These are phyloP conservation scores for Actenoides lindsayi DNA, from an alignment of 2,113 vertebrate genomes.

Conservation along the genomic window DNA sequence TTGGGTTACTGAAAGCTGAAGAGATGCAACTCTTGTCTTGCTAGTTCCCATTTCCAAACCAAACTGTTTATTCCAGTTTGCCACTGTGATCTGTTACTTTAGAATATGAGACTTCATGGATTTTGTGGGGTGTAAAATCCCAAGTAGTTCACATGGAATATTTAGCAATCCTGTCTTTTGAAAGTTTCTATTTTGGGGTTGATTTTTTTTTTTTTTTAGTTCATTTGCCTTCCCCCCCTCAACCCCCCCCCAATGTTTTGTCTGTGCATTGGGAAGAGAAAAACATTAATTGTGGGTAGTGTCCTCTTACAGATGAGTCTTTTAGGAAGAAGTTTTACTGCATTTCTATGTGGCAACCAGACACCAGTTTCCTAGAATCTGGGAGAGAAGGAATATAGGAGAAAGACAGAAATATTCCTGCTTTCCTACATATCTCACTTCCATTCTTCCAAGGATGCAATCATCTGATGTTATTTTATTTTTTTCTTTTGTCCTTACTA, in stretches of 20 bases:
- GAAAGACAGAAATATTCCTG: not conserved
- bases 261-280: not conserved
- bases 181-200: accelerated
- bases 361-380: not conserved
- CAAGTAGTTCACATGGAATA: accelerated
- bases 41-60: not conserved
- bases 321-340: not conserved
- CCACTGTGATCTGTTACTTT: not conserved
- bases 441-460: not conserved
- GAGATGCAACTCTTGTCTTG: not conserved
- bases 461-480: not conserved
- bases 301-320: not conserved
- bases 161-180: not conserved
- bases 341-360: not conserved
- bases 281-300: not conserved
- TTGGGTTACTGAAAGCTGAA: not conserved
- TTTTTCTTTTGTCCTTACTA: not conserved
- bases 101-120: not conserved
- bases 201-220: accelerated
- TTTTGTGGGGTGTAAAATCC: not conserved
- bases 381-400: not conserved
- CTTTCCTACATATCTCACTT: not conserved
- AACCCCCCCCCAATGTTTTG: not conserved
- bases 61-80: not conserved
- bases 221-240: accelerated